phyloP scores from a whole-genome alignment of 2,113 vertebrate genomes.

The Ursus arctos region DNA sequence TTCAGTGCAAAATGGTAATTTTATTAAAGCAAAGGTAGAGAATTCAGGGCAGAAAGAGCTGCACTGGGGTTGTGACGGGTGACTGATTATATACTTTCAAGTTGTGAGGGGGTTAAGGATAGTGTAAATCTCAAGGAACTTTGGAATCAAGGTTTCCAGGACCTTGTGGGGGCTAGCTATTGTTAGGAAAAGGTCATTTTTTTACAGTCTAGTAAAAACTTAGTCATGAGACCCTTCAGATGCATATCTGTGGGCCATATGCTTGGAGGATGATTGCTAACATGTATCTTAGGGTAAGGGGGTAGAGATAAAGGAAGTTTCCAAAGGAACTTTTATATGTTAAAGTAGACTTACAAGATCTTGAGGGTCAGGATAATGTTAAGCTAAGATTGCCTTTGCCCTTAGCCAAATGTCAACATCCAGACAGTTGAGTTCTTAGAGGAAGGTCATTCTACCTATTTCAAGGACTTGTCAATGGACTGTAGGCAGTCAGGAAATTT shows the following conservation, averaged over 20 bases:
- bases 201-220: neutral
- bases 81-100: neutral
- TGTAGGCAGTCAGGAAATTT: neutral
- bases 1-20: neutral
- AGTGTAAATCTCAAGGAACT: neutral
- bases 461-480: neutral
- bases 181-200: neutral
- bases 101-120: neutral
- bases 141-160: neutral
- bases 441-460: neutral
- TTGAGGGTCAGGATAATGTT: neutral
- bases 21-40: neutral
- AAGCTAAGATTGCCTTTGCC: neutral
- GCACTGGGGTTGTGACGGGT: neutral
- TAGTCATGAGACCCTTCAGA: neutral
- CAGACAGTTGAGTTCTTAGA: neutral
- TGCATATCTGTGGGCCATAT: neutral
- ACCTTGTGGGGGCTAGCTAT: neutral
- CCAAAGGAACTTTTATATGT: neutral
- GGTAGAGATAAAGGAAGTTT: neutral
- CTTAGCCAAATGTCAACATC: neutral
- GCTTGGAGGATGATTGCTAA: neutral
- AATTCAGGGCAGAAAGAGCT: neutral
- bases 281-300: neutral
- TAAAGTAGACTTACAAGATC: neutral